phyloP scores from a whole-genome alignment of 2,888 invertebrate genomes.

The Dryobota labecula region DNA sequence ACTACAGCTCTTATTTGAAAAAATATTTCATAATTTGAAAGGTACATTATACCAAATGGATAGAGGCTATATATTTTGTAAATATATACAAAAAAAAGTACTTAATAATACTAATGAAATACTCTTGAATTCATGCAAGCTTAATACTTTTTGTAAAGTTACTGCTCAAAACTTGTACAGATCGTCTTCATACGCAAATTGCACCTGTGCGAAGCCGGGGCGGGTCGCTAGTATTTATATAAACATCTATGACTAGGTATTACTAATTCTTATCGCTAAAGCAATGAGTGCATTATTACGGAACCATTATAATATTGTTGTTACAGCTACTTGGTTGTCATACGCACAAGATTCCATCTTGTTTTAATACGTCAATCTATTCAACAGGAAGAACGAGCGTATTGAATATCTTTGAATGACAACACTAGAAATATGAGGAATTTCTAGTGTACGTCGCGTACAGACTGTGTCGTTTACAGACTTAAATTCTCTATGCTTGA shows the following conservation, averaged over 20 bases:
- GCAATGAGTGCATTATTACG: conserved; percentile 29
- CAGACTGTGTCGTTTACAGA: not conserved
- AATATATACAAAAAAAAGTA: too few relatives aligned
- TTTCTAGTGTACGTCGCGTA: conserved; percentile 2
- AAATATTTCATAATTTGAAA: too few relatives aligned
- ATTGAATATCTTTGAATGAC: not conserved
- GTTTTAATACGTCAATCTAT: conserved; percentile 5
- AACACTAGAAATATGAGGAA: not conserved
- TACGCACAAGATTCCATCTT: not conserved
- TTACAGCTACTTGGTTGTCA: conserved; percentile 1
- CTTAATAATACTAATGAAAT: too few relatives aligned
- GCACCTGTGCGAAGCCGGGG: too few relatives aligned
- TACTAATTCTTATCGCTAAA: not conserved
- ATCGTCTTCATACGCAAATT: too few relatives aligned
- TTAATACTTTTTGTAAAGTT: too few relatives aligned
- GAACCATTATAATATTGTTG: conserved; percentile 27
- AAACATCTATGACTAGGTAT: conserved; percentile 19
- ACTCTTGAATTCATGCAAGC: too few relatives aligned
- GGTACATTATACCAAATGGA: too few relatives aligned
- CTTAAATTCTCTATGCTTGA: not conserved
- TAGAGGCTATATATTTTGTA: too few relatives aligned
- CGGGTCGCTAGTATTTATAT: too few relatives aligned
- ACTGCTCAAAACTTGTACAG: too few relatives aligned
- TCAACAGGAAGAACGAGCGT: not conserved
- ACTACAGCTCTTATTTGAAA: too few relatives aligned